Conservation (phyloP, 2,888 invertebrate genomes). For the Brenthis ino region DNA sequence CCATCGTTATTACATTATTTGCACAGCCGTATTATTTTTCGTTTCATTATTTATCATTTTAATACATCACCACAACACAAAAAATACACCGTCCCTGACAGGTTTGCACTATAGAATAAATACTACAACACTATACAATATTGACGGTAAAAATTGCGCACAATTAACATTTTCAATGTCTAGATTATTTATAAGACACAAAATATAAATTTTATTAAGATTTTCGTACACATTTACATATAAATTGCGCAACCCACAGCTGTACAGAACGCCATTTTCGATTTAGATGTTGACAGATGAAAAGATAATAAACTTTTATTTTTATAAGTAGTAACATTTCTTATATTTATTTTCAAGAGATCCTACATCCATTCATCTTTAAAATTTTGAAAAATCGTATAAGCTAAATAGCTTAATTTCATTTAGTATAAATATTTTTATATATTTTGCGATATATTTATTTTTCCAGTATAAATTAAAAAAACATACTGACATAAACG, state of each 20-base stretch:
- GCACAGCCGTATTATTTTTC: conserved; percentile 72
- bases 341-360: background rate
- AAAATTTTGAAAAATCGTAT: too few relatives aligned
- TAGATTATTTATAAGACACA: conserved; percentile 58
- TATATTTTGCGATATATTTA: too few relatives aligned
- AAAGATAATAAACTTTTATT: conserved; percentile 29
- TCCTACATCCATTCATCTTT: background rate
- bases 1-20: conserved; percentile 79
- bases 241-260: conserved; percentile 82
- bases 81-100: conserved; percentile 79
- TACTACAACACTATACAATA: conserved; percentile 56
- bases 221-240: conserved; percentile 76
- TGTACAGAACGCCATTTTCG: conserved; percentile 79
- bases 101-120: conserved; percentile 60
- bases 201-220: conserved; percentile 58
- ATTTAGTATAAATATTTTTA: too few relatives aligned
- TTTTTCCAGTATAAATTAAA: too few relatives aligned
- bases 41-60: conserved; percentile 78
- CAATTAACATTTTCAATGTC: conserved; percentile 57
- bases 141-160: conserved; percentile 54
- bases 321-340: conserved; percentile 16
- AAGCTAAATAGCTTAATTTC: too few relatives aligned
- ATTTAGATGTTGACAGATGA: conserved; percentile 54
- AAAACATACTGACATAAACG: background rate
- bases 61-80: conserved; percentile 78